Evolutionary conservation across 1,140 invertebrate species (phyloP), one percentile per base, ranked within the genome.

Genomic region (Saxidomus purpurata): DNA sequence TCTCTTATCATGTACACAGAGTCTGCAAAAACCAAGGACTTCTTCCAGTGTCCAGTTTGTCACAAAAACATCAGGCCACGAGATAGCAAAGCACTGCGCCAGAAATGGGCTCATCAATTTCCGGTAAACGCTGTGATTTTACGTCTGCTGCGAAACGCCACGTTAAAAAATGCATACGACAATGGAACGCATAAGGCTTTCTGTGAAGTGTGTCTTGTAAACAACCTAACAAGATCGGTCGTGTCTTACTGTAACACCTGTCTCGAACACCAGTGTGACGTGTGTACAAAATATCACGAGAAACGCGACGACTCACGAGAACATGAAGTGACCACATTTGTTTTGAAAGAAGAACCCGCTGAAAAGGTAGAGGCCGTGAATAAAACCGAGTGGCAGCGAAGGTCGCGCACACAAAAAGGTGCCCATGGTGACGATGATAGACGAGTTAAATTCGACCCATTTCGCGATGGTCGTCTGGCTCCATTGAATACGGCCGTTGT

Each of bases 201-300:
- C 77, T 88, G 86, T 38, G 86, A 79, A 34, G 61, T 81, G 28
- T 88, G 86, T 71, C 63, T 88, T 0, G 31, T 88, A n/a, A 88
- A 88, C 40, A 88, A 88, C 40, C 77, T 25, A 40, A 88, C 86
- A 28, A 40, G 61, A 49, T 13, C 59, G 11, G 34, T 28, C 13
- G 28, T 38, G 17, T 61, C 76, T 4, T 88, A 80, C 34, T 88
- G 86, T 52, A 88, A 81, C 63, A 81, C 13, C 13, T 88, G 86
- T 28, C 31, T 88, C 38, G 74, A 88, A 36, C 86, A 88, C 47
- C 63, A 79, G 19, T 88, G 86, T 49, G 86, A 88, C 1, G 34
- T 88, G 0, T 88, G 86, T 61, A 15, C 74, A 19, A 81, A 81
- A 79, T 40, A 88, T 69, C 86, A 88, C 25, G 63, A 59, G 34